Evolutionary conservation across 2,113 vertebrate species (phyloP), one percentile per base, ranked within the genome.

Genomic region (Mustela lutreola): DNA sequence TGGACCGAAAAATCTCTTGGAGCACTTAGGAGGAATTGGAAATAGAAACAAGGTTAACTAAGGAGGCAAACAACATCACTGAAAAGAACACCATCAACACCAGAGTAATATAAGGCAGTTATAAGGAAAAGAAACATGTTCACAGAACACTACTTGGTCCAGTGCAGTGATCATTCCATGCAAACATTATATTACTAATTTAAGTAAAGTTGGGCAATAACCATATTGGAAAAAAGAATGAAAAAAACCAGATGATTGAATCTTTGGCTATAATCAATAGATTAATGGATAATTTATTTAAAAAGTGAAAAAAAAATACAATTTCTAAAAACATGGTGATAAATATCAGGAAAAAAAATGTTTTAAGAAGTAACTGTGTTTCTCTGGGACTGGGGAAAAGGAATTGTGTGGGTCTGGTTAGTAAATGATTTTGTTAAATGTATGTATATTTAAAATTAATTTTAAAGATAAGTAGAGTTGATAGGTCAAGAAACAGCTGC

Each of bases 241-340:
- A 91, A 19, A 19, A 71, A 92, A 63, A 33, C 2, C 26, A 84
- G 18, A 22, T 75, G 39, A 81, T 42, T 80, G 39, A 87, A 73
- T 22, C 42, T 39, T 91, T 79, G 36, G n/a, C 9, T 67, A 11
- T 80, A 28, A 73, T 53, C 42, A 71, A 80, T 86, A 80, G 24
- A 95, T 39, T 71, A 86, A n/a, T 63, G 14, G 10, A 87, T 42
- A 63, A 62, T 28, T 62, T 31, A 79, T 42, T 8, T 39, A 36
- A 28, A 60, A 50, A 58, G 63, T 2, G 48, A 18, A 19, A 31
- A 73, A 73, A 80, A 80, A 42, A 70, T 14, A 60, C 9, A 26
- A 50, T 91, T 19, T 39, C 24, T 96, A 82, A 89, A 90, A 89
- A 88, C 70, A 42, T 95, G 12, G 15, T n/a, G 71, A 45, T 79